Evolutionary conservation across 2,888 invertebrate species (phyloP), one percentile per base, ranked within the genome.

Genomic region (Drosophila cyrtoloma): DNA sequence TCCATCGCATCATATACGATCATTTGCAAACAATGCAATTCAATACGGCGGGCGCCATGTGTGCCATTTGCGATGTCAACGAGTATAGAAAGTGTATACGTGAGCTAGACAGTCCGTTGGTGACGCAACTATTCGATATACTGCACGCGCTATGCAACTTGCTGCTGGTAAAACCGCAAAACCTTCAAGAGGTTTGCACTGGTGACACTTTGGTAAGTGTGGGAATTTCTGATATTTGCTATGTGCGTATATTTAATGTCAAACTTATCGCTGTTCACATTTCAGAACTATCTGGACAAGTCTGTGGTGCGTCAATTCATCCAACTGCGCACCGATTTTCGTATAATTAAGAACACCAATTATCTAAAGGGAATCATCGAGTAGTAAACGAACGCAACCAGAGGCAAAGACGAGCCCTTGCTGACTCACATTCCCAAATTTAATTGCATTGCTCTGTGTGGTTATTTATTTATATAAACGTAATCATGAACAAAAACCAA

Each of bases 31-130:
- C 97, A 91, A 98, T 97, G 94, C 97, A 98, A 92, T 99, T 98
- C 92, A 98, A 97, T 93, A 97, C 98, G 7, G 96, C 98, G 55
- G 99, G 99, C 65, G 99, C 99, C 0, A 98, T 99, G 97, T 96
- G 98, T 92, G 98, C 98, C 3, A 98, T 99, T 85, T 99, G 99
- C 94, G 99, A 99, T 94, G 97, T 99, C 83, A 99, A 99, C 91
- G 99, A 99, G 93, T 99, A 99, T 93, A 95, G 99, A 28, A 97
- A 97, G 84, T 97, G 97, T 92, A 96, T 96, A n/a, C 91, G 94
- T 0, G 96, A 96, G 57, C 94, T 96, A 67, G 95, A 96, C 64
- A 96, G 98, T 12, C 95, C 96, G 4, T 94, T 98, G 60, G 97
- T 99, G 47, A 96, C 96, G 53, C 96, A 97, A 70, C 94, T 99